Base-by-base conservation (phyloP, 2,113 vertebrate genomes). In the Syngnathus scovelli region DNA sequence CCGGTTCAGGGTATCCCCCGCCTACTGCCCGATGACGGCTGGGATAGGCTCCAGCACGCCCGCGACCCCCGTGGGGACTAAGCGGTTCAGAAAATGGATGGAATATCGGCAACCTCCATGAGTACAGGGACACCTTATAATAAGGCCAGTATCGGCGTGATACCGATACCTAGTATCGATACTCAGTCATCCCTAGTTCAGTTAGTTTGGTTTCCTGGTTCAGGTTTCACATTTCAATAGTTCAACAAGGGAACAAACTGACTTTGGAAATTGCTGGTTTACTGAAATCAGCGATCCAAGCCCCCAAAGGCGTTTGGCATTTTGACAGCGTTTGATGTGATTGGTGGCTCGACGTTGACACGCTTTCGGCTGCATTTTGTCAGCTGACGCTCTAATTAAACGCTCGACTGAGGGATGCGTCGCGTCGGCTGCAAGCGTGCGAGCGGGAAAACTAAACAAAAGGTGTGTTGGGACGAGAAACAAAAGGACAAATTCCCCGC, bases 391-490 rank as follows among this genome's bases (percentile, higher is more conserved):
- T 73, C 13, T 68, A 78, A 81, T 88, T 76, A 81, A 79, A 77
- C 49, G 61, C 67, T 71, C 65, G 23, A 78, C 51, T 33, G 48
- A 72, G 65, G 78, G 43, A 71, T 83, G 68, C 16, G 21, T 44
- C 44, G 46, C 41, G 4, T 52, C n/a, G 49, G 49, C 49, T 19
- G 80, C 78, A 79, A 85, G 52, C 71, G 59, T 51, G 52, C 0
- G 39, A 76, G 61, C 72, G 84, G 62, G 75, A 75, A 79, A 82
- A 77, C 74, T 80, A 81, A 86, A 83, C 77, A 84, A 79, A 71
- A 38, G 68, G 21, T 58, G 67, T 68, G 21, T 61, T 33, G 44
- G 61, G 60, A 62, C 39, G 12, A 70, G 71, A 58, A 58, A 81
- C 69, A 56, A 79, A 79, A 82, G 79, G 66, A 67, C 44, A 67